Base-by-base conservation (phyloP, 2,888 invertebrate species). In the Psylliodes chrysocephalus region DNA sequence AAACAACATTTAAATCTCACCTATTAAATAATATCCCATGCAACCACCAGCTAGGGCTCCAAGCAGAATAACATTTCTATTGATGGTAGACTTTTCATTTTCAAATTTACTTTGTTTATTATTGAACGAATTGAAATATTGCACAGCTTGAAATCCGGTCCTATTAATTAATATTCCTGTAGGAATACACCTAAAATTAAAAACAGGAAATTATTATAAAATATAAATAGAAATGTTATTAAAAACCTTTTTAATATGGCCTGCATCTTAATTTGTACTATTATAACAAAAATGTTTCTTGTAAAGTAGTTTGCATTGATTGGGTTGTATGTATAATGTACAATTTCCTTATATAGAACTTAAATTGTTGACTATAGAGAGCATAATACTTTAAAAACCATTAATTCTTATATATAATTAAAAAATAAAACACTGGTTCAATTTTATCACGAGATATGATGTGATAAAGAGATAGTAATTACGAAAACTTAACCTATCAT, bases 11-110 rank as follows among this genome's bases (percentile, higher is more conserved):
- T n/a, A n/a, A n/a, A 22, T 22, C 38, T 53, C 46, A 66, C 40
- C 38, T 53, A 38, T 40, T 53, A 72, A 49, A 60, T 74, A 66
- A 54, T 72, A 73, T 46, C 71, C 70, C 46, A 74, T 40, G 35
- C 70, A 60, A 46, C 70, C 67, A 19, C 66, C 51, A 17, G 66
- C 7, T 17, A 64, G 47, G 7, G 67, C 57, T n/a, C 71, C 69
- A 59, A 71, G 15, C 46, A 53, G 17, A 44, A 53, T 14, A 12
- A 59, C 47, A 55, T 40, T 49, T 49, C 7, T 12, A 18, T 7
- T 35, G 15, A 47, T 25, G 14, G n/a, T 12, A 17, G 35, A 44
- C 18, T 55, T 40, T 25, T 52, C 33, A 12, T 66, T 59, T 22
- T 57, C n/a, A 49, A 56, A 59, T 17, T 59, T 52, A 14, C 57